Conservation (phyloP, 2,797 vertebrate genomes). For the Anisognathus igniventris region DNA sequence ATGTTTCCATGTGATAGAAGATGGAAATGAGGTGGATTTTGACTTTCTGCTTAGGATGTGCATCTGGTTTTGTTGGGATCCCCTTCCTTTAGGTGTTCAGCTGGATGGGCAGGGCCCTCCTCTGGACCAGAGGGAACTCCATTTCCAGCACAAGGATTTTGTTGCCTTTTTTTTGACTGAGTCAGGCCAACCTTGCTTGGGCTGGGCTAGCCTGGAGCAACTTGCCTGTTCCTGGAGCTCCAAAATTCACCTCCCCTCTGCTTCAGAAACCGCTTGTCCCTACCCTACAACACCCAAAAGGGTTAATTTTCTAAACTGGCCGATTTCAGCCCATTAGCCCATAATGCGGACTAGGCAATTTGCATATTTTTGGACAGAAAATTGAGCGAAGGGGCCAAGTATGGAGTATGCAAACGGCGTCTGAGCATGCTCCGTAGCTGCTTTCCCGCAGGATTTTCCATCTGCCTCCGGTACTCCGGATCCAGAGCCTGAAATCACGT, state of each 20-base stretch:
- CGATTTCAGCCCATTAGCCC: conserved; percentile 62
- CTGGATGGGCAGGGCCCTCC: neutral
- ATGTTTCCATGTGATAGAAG: neutral
- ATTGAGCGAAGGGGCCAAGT: conserved; percentile 43
- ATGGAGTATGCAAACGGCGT: conserved; percentile 52
- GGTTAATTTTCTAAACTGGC: conserved; percentile 58
- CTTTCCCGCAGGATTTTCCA: conserved; percentile 61
- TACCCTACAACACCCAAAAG: neutral
- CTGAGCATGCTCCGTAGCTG: conserved; percentile 54
- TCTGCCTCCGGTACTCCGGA: conserved; percentile 55
- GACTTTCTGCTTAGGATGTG: neutral
- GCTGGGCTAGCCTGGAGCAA: neutral
- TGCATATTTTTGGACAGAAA: conserved; percentile 69
- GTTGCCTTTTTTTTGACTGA: neutral
- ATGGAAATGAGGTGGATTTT: neutral
- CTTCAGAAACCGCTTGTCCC: neutral
- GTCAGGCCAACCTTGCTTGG: neutral
- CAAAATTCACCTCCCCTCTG: neutral
- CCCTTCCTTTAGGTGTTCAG: neutral
- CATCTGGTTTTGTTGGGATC: neutral
- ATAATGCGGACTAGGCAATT: conserved; percentile 65
- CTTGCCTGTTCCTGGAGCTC: neutral
- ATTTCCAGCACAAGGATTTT: neutral
- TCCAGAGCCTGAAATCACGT: conserved; percentile 63
- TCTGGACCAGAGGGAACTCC: neutral